Percentiles rank a stretch among this genome's conserved stretches.
Evolutionary conservation across 2,113 vertebrate species (phyloP).

Genomic region (Oncorhynchus mykiss): DNA sequence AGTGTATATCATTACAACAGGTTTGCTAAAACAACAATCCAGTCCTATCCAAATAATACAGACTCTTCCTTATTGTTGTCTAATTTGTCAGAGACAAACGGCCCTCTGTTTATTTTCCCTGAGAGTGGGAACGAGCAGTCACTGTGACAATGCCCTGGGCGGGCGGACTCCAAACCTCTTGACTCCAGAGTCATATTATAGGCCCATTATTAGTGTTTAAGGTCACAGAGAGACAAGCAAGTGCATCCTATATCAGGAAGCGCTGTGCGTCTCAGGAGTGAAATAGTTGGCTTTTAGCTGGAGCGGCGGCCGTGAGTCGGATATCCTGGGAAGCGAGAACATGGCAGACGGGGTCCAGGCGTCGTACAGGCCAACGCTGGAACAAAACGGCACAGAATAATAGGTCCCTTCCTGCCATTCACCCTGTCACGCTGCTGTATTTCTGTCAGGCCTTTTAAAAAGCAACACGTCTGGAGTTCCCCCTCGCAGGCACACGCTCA

Average conservation of each 20-base stretch:
- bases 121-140: conserved; percentile 23
- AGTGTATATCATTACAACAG: neutral
- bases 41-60: conserved; percentile 30
- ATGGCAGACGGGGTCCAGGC: conserved; percentile 80
- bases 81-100: conserved; percentile 36
- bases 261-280: conserved; percentile 76
- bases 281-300: conserved; percentile 80
- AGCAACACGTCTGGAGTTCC: conserved; percentile 25
- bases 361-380: conserved; percentile 68
- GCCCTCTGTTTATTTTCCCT: conserved; percentile 40
- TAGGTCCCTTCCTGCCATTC: conserved; percentile 87
- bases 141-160: conserved; percentile 26
- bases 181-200: conserved; percentile 79
- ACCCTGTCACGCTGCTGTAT: conserved; percentile 55
- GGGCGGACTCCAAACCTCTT: conserved; percentile 19
- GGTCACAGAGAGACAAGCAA: conserved; percentile 85
- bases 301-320: conserved; percentile 76
- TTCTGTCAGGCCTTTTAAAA: conserved; percentile 72
- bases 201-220: conserved; percentile 85
- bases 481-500: conserved; percentile 9
- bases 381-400: conserved; percentile 79
- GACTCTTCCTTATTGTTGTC: conserved; percentile 32
- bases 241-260: conserved; percentile 94
- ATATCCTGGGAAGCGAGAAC: conserved; percentile 81
- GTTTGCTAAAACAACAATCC: conserved; percentile 26